Evolutionary conservation across 2,113 vertebrate species (phyloP).

Genomic region (Phasianus colchicus): DNA sequence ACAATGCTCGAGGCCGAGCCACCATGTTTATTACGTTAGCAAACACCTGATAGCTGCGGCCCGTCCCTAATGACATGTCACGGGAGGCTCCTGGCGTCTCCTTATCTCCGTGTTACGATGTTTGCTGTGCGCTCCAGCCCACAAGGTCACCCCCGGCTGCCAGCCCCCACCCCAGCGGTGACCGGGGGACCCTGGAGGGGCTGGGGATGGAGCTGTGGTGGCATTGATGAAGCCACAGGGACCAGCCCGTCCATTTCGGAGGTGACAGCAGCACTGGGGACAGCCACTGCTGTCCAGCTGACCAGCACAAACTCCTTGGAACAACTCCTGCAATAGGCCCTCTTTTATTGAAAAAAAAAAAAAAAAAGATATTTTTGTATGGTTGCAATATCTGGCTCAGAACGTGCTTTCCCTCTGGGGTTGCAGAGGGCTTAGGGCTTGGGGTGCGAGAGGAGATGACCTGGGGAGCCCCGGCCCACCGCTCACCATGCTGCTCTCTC

Average conservation of each 20-base stretch:
- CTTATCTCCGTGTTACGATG: conserved; percentile 87
- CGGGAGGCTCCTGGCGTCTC: conserved; percentile 84
- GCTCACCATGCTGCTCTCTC: neutral
- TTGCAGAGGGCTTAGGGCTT: neutral
- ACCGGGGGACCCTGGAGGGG: neutral
- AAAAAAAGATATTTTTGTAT: neutral
- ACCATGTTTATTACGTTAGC: conserved; percentile 81
- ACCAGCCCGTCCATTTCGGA: neutral
- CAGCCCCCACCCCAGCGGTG: conserved; percentile 33
- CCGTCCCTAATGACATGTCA: conserved; percentile 84
- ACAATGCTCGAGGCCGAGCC: conserved; percentile 74
- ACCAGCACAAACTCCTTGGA: fast-evolving
- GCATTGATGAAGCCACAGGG: fast-evolving
- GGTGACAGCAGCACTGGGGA: neutral
- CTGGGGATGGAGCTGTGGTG: neutral
- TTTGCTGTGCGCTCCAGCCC: conserved; percentile 81
- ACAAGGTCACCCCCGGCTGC: conserved; percentile 80
- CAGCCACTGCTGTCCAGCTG: neutral
- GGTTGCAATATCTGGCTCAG: neutral
- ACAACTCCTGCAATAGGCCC: neutral
- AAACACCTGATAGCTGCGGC: conserved; percentile 79
- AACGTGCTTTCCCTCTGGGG: neutral
- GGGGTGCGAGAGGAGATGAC: neutral
- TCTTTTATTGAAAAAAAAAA: neutral
- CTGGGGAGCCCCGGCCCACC: fast-evolving